These are phyloP conservation scores for Charaxes varanes DNA, from an alignment of 1,140 invertebrate species.

Conservation along the genomic window DNA sequence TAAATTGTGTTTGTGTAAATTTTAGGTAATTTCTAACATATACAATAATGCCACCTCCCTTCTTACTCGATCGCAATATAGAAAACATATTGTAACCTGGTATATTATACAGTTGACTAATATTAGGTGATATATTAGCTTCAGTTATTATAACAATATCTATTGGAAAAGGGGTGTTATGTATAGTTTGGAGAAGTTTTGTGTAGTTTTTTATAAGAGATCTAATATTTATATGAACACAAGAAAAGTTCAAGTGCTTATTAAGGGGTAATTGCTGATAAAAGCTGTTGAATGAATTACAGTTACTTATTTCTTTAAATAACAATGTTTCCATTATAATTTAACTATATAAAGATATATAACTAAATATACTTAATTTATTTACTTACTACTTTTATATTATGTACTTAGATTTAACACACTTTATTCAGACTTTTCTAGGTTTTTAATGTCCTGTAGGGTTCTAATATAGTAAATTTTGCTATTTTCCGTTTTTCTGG, in stretches of 20 bases:
- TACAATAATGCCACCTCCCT: not conserved
- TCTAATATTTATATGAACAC: constrained; percentile 24
- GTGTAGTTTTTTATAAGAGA: constrained; percentile 18
- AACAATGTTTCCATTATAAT: no score
- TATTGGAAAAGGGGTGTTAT: constrained; percentile 10
- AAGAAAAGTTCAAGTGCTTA: constrained; percentile 9
- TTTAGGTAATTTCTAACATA: constrained; percentile 3
- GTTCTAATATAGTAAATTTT: constrained; percentile 3
- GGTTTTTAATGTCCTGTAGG: not conserved
- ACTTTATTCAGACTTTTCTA: no score
- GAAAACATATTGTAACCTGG: constrained; percentile 22
- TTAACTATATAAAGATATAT: no score
- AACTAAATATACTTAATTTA: no score
- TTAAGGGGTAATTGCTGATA: no score
- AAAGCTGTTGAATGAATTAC: no score
- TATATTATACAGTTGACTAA: constrained; percentile 17
- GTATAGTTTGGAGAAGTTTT: constrained; percentile 14
- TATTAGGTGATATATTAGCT: constrained; percentile 14
- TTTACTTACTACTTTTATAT: no score
- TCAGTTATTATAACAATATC: constrained; percentile 22
- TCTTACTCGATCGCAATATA: constrained; percentile 10
- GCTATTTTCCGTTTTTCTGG: constrained; percentile 11
- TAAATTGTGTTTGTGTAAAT: not conserved
- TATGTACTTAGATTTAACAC: no score
- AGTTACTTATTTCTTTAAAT: no score